A percentile compares a stretch with the other conserved stretches of the same genome.
These are phyloP conservation scores for Drosophila melanocephala DNA, from an alignment of 2,888 invertebrate species.

Conservation along the genomic window DNA sequence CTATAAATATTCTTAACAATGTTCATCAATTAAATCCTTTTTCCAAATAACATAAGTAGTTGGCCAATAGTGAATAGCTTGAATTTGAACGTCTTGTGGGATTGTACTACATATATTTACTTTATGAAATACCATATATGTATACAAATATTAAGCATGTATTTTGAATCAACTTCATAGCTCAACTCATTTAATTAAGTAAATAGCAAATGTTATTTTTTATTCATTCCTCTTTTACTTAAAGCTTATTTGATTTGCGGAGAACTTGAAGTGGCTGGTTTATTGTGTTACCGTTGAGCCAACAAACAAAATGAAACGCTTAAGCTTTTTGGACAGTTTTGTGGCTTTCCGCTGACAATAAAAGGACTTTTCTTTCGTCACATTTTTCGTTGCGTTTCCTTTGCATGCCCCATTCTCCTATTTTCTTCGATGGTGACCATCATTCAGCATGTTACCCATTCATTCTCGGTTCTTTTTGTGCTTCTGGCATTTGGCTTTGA, in stretches of 20 bases:
- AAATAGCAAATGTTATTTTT: not conserved
- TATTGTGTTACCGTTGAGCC: conserved; percentile 10
- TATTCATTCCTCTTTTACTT: not conserved
- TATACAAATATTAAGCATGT: not conserved
- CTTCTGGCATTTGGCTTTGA: conserved; percentile 63
- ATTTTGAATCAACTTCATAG: not conserved
- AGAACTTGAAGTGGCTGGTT: conserved; percentile 5
- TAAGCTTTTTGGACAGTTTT: conserved; percentile 19
- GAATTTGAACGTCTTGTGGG: not conserved
- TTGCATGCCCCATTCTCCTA: not conserved
- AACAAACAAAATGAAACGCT: conserved; percentile 13
- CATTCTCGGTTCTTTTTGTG: conserved; percentile 61
- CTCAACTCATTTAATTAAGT: not conserved
- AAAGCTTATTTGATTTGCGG: not conserved
- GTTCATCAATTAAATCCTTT: not conserved
- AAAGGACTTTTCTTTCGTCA: conserved; percentile 24
- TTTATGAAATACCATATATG: not conserved
- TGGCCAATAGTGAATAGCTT: not conserved
- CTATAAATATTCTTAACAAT: not conserved
- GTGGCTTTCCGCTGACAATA: conserved; percentile 9
- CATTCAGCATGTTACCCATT: conserved; percentile 44
- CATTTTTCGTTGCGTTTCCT: not conserved
- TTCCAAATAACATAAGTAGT: not conserved
- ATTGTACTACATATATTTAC: not conserved
- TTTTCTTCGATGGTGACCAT: conserved; percentile 35